Evolutionary conservation across 2,888 invertebrate species (phyloP).

Genomic region (Nebria brevicollis): DNA sequence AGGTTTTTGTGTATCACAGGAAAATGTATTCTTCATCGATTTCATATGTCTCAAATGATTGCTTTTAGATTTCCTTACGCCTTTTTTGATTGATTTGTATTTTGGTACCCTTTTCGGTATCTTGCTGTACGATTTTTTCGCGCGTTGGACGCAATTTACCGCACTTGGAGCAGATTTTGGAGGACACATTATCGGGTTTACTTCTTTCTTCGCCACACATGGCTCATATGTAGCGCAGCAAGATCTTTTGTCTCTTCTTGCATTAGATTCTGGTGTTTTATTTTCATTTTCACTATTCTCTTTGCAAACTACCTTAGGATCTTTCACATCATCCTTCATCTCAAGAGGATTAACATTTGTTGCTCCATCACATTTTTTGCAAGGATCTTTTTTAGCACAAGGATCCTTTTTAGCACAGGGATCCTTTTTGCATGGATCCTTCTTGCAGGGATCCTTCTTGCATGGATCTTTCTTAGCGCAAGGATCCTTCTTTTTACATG

Average conservation of each 20-base stretch:
- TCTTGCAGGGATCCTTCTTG: constrained; percentile 18
- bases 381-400: constrained; percentile 18
- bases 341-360: background rate
- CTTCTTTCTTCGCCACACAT: background rate
- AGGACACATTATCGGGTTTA: background rate
- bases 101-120: background rate
- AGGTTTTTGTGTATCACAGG: background rate
- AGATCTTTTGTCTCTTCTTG: background rate
- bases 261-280: too few species aligned
- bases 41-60: background rate
- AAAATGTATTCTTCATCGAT: background rate
- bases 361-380: background rate
- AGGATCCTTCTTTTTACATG: constrained; percentile 28
- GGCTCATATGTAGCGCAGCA: background rate
- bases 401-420: constrained; percentile 10
- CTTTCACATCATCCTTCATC: background rate
- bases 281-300: too few species aligned
- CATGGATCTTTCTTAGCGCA: constrained; percentile 49
- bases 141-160: too few species aligned
- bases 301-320: background rate
- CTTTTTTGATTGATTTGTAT: constrained; percentile 9
- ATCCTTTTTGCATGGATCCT: constrained; percentile 10
- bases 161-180: constrained; percentile 7
- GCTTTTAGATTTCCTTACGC: background rate
- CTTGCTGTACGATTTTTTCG: too few species aligned